Base-by-base conservation (phyloP, 2,113 vertebrate genomes). In the Barnardius zonarius region DNA sequence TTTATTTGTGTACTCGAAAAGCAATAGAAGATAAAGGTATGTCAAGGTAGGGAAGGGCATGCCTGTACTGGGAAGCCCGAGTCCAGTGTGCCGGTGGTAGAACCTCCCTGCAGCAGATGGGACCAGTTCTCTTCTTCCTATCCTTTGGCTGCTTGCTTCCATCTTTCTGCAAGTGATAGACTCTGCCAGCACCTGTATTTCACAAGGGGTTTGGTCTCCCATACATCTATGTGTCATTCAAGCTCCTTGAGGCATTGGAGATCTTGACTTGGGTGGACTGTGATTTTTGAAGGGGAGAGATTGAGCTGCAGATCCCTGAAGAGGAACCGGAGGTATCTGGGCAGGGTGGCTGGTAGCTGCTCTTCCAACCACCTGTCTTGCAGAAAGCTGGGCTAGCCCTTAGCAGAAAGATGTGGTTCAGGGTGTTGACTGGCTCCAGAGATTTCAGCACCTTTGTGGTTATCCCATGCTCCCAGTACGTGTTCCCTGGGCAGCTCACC, bases 391-490 rank as follows among this genome's bases (percentile, higher is more conserved):
- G 22, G 20, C 10, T 57, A 15, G 39, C 49, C 2, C 2, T 7
- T 67, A 57, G 6, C 35, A 63, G 18, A 67, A 75, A 8, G 2
- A 12, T 81, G 59, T 10, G 5, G n/a, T 66, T 74, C 27, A 48
- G 41, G 35, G 30, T 25, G 10, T 23, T 61, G 59, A 13, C 44
- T 59, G 59, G 59, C n/a, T 84, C 61, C 74, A 74, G 76, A 61
- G 37, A 19, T 48, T 46, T 41, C 75, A 35, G 52, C 33, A 33
- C 64, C 16, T 18, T 1, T 0, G 27, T 62, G 28, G 39, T 63
- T 37, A 17, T 57, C 33, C 78, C 0, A 0, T 49, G 44, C 31
- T 77, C 30, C 57, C 39, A 17, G 3, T 35, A 20, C 0, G 1
- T 52, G 61, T 76, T 52, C 61, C 54, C 46, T 55, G 63, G 24